Base-by-base conservation (phyloP, 1,140 invertebrate genomes). In the Nomia melanderi region DNA sequence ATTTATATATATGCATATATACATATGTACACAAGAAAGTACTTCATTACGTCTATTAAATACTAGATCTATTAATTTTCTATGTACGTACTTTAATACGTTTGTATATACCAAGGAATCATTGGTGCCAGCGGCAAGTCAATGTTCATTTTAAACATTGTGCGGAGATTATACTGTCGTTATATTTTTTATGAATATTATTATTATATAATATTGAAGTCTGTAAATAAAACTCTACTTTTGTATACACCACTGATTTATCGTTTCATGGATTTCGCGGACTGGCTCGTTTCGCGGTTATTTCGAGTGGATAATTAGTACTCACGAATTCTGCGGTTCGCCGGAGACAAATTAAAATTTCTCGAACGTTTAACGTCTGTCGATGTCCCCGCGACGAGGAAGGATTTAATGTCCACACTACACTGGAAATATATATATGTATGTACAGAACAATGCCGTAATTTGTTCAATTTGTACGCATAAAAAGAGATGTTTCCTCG, bases 181-280 rank as follows among this genome's bases (percentile, higher is more conserved):
- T 74, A 66, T 56, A 64, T 66, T 74, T 74, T 65, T 29, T 63
- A 73, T 41, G 47, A 66, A 73, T 57, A 70, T 44, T 20, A 57
- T 41, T 53, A 41, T 41, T 71, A 14, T 60, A 71, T 29, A 41
- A 56, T 74, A 56, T n/a, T 2, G 5, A 59, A 59, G 44, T 44
- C 12, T 69, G 66, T 77, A 70, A 70, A 77, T 77, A 70, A 77
- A 77, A 50, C 2, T 23, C 6, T 69, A 60, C 25, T 71, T 77
- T 77, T 70, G 50, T 70, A 70, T 69, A 69, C 11, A n/a, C 9
- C 33, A 25, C 11, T 12, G 31, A 7, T 44, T 23, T 17, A 33
- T 27, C 36, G 0, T n/a, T 50, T 25, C 2, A 56, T 14, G 12
- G 12, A 54, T 57, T 7, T 31, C 14, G 17, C 20, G 12, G 12